Base-by-base conservation (phyloP, 2,797 vertebrate genomes). In the Loriculus beryllinus region DNA sequence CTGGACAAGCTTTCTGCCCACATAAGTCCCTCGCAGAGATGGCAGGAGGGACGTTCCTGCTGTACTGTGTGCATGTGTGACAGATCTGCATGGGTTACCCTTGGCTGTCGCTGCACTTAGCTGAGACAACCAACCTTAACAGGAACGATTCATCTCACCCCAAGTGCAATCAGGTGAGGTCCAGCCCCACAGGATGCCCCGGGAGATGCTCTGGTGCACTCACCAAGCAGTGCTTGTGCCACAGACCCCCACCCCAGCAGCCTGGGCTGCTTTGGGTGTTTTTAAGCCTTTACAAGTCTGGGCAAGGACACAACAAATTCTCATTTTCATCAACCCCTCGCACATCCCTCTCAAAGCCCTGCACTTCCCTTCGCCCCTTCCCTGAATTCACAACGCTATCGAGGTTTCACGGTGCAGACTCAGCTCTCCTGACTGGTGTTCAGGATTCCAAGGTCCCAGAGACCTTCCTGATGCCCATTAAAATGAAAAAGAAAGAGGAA, bases 171-270 rank as follows among this genome's bases (percentile, higher is more conserved):
- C 7, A 10, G 10, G 17, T 14, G n/a, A 35, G 17, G 25, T 37
- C 37, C 31, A 62, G 37, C 14, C 37, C 48, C 48, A 57, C 2
- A 3, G 18, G 9, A 5, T n/a, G 37, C 43, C 59, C n/a, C 6
- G 13, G 26, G 19, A 64, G 26, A 56, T 2, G 3, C 12, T 4
- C 60, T 3, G 1, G 23, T 14, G 37, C 18, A 22, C 51, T 33
- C 69, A 35, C n/a, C 13, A 1, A 62, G 35, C 49, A 16, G 10
- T 28, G 20, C 40, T 28, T 20, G 35, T 2, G 0, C 8, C 18
- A 3, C 10, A 8, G 1, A 3, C 40, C 33, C 56, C 1, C 13
- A 45, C 19, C 6, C 4, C 56, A 47, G 4, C 0, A 4, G 13
- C 26, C 18, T 18, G 23, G 3, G 33, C 23, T 26, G 26, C 16